A percentile compares a stretch with the other conserved stretches of the same genome.
phyloP scores from a whole-genome alignment of 2,888 invertebrate genomes.

The Leucophenga maculata region DNA sequence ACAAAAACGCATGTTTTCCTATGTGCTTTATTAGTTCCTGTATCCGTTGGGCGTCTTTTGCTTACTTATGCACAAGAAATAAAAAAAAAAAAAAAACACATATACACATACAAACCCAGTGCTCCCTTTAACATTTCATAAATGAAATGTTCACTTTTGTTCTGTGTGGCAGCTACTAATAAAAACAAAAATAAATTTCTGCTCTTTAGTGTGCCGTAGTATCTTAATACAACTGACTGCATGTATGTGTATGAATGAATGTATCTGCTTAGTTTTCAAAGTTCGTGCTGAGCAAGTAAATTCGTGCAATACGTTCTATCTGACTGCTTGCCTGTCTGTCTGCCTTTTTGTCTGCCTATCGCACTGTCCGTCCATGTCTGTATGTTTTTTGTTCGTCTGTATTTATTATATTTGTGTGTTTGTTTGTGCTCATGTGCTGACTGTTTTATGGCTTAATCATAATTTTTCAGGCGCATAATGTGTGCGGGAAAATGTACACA shows the following conservation, averaged over 20 bases:
- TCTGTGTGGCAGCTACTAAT: too few species aligned
- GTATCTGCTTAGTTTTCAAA: too few species aligned
- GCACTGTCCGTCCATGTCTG: too few species aligned
- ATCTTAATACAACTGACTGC: too few species aligned
- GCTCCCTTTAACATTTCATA: too few species aligned
- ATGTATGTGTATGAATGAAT: too few species aligned
- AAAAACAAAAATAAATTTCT: too few species aligned
- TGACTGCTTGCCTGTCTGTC: background rate
- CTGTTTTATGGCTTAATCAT: conserved; percentile 67
- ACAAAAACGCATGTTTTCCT: background rate
- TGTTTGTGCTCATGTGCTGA: conserved; percentile 42
- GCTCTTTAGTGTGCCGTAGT: too few species aligned
- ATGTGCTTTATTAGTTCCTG: background rate
- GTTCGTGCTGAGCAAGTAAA: too few species aligned
- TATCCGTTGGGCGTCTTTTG: background rate
- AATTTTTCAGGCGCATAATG: conserved; percentile 66
- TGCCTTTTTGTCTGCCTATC: background rate
- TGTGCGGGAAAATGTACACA: conserved; percentile 18
- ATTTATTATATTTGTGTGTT: conserved; percentile 18
- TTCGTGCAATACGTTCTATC: background rate
- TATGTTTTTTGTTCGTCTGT: conserved; percentile 39
- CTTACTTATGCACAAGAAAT: too few species aligned
- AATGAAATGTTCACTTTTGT: too few species aligned
- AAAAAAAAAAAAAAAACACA: background rate
- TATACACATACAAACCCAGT: background rate